Evolutionary conservation across 1,140 invertebrate genomes (phyloP).

Genomic region (Gerris buenoi): DNA sequence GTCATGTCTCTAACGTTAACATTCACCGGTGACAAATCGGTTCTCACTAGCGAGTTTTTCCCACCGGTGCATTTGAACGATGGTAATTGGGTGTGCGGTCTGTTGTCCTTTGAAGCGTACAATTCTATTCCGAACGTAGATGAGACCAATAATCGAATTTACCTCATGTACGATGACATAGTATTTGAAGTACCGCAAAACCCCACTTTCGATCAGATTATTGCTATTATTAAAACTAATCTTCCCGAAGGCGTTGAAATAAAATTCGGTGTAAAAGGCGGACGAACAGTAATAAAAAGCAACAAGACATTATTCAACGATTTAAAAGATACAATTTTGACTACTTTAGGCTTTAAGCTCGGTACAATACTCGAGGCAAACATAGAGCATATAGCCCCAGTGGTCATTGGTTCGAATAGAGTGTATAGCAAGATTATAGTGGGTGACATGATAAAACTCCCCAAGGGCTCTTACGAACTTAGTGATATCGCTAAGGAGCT

Average conservation of each 20-base stretch:
- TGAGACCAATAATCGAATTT: not conserved
- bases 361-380: not conserved
- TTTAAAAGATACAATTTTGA: not conserved
- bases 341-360: not conserved
- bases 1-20: not conserved
- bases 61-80: not conserved
- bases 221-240: not conserved
- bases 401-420: not conserved
- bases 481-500: not conserved
- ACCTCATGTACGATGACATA: too few species aligned
- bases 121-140: not conserved
- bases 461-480: not conserved
- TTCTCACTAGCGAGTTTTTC: not conserved
- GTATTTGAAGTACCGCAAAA: too few species aligned
- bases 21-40: not conserved
- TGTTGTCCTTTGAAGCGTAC: not conserved
- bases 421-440: not conserved
- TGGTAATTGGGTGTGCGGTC: not conserved
- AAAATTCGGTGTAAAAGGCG: not conserved
- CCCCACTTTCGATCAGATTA: not conserved
- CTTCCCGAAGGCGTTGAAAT: not conserved
- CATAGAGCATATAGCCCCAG: not conserved
- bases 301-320: not conserved
- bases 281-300: not conserved
- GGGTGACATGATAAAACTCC: not conserved